A percentile compares a stretch with the other conserved stretches of the same genome.
Evolutionary conservation across 2,888 invertebrate genomes (phyloP).

Genomic region (Brenthis daphne): DNA sequence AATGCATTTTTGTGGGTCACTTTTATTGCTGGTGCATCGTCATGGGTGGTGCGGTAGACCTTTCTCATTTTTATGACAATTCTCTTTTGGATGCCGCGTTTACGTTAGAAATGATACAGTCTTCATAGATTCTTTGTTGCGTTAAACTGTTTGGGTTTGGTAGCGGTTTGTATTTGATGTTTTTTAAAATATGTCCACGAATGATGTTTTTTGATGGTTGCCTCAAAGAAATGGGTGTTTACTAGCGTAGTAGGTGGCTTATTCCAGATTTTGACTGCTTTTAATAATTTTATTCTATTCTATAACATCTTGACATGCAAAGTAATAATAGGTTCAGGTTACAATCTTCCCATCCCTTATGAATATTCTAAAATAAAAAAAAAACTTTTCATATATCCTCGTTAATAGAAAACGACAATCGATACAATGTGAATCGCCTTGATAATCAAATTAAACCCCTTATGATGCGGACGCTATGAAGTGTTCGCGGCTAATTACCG

Average conservation of each 20-base stretch:
- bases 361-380: background rate
- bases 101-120: constrained; percentile 38
- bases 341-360: background rate
- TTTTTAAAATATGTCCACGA: constrained; percentile 23
- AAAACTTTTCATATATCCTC: constrained; percentile 25
- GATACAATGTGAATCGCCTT: constrained; percentile 45
- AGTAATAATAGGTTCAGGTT: background rate
- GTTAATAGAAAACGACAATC: constrained; percentile 33
- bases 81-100: constrained; percentile 43
- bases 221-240: background rate
- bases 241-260: background rate
- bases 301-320: background rate
- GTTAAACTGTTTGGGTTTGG: constrained; percentile 43
- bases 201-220: background rate
- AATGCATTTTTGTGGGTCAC: constrained; percentile 78
- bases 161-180: constrained; percentile 26
- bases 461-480: constrained; percentile 55
- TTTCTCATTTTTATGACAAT: constrained; percentile 47
- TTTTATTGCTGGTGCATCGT: constrained; percentile 71
- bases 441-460: constrained; percentile 64
- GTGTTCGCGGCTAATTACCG: constrained; percentile 65
- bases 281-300: background rate
- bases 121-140: constrained; percentile 41
- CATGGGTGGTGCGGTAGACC: constrained; percentile 70
- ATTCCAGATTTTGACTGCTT: background rate